These are phyloP conservation scores for Zoanthus solanderi DNA, from an alignment of 92 coral and sea anemone species.

Conservation along the genomic window DNA sequence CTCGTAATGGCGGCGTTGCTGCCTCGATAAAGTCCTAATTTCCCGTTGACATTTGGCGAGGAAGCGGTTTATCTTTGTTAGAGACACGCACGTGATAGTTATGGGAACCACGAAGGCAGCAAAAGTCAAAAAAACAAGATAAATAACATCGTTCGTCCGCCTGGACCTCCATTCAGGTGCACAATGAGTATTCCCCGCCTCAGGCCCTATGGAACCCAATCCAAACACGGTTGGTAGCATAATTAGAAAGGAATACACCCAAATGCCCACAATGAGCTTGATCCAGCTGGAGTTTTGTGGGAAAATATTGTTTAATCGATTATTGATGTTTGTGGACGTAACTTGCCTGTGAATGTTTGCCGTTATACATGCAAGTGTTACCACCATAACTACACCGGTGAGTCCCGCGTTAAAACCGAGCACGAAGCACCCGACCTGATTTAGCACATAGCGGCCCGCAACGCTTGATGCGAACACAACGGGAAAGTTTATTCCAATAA, in stretches of 20 bases:
- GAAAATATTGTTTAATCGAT: constrained; percentile 5
- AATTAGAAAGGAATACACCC: constrained; percentile 43
- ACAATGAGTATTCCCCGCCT: constrained; percentile 60
- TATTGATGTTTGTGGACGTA: not conserved
- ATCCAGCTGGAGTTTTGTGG: not conserved
- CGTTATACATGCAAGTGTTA: constrained; percentile 35
- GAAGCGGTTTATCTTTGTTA: constrained; percentile 11
- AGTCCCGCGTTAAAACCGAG: constrained; percentile 59
- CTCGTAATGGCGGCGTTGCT: constrained; percentile 12
- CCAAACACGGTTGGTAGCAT: constrained; percentile 56
- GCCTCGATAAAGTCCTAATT: not conserved
- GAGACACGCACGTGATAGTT: not conserved
- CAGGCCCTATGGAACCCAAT: constrained; percentile 42
- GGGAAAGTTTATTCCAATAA: constrained; percentile 49
- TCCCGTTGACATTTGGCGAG: not conserved
- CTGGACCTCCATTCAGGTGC: constrained; percentile 66
- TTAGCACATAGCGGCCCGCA: constrained; percentile 37
- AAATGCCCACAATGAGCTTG: constrained; percentile 18
- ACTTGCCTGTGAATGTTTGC: constrained; percentile 37
- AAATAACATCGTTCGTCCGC: not conserved
- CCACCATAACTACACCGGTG: constrained; percentile 53
- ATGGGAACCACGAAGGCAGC: constrained; percentile 9
- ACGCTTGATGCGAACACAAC: constrained; percentile 47
- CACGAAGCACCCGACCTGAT: constrained; percentile 23
- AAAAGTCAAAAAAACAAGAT: constrained; percentile 10